Conservation (phyloP, 1,140 invertebrate species). For the Philopotamus ludificatus region DNA sequence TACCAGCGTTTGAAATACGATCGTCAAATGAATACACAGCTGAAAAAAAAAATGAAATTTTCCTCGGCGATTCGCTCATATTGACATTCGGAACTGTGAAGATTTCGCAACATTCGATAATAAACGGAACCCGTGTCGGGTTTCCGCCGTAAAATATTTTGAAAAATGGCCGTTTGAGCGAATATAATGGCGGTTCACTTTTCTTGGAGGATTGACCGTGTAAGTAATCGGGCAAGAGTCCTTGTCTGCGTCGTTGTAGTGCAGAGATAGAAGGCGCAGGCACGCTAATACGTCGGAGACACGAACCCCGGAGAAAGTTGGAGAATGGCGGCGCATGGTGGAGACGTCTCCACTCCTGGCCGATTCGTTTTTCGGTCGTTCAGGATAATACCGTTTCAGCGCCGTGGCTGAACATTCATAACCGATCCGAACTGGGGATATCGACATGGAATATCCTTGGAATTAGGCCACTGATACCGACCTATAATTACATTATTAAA, state of each 20-base stretch:
- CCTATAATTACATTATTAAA: too few relatives aligned
- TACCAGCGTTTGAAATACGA: too few relatives aligned
- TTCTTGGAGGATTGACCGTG: not conserved
- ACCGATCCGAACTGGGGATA: too few relatives aligned
- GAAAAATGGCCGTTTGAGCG: too few relatives aligned
- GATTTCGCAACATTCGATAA: not conserved
- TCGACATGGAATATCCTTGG: too few relatives aligned
- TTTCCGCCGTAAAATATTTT: too few relatives aligned
- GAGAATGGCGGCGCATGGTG: slow-evolving; percentile 9
- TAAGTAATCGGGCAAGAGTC: not conserved
- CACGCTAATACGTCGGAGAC: slow-evolving; percentile 12
- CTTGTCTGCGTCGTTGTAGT: not conserved
- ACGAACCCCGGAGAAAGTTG: slow-evolving; percentile 15
- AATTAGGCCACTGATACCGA: too few relatives aligned
- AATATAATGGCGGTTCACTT: not conserved
- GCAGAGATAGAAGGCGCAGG: not conserved
- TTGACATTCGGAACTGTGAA: not conserved
- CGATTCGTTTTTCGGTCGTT: not conserved
- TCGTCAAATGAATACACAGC: not conserved
- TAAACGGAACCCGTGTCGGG: not conserved
- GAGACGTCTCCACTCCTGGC: not conserved
- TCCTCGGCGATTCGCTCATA: not conserved
- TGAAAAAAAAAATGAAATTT: not conserved
- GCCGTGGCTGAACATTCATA: not conserved
- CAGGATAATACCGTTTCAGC: not conserved